Evolutionary conservation across 2,888 invertebrate genomes (phyloP).

Genomic region (Nemotelus nigrinus): DNA sequence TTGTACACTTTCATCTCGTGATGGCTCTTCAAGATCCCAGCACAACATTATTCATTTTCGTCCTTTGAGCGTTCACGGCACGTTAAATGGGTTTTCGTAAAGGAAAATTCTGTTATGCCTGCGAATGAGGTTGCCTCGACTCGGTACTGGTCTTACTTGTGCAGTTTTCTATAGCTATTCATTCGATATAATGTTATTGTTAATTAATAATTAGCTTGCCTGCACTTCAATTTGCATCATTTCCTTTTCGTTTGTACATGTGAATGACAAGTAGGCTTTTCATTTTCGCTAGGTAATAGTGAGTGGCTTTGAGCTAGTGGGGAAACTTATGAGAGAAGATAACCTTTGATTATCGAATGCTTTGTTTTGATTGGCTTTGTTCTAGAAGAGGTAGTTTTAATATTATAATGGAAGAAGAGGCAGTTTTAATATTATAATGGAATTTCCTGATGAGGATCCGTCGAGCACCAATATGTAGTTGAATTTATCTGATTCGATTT

Average conservation of each 20-base stretch:
- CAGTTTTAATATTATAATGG: no score
- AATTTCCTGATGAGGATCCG: no score
- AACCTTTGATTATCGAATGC: no score
- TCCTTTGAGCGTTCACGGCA: constrained; percentile 47
- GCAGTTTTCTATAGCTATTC: constrained; percentile 30
- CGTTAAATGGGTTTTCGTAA: constrained; percentile 50
- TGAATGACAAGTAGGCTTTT: neutral
- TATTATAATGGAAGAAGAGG: no score
- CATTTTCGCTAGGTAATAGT: no score
- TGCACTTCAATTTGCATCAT: constrained; percentile 32
- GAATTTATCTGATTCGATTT: no score
- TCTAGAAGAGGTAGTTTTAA: no score
- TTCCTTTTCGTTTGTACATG: constrained; percentile 12
- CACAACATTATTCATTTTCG: constrained; percentile 35
- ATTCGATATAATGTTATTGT: constrained; percentile 40
- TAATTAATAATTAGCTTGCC: constrained; percentile 40
- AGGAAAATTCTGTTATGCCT: constrained; percentile 50
- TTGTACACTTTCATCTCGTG: constrained; percentile 51
- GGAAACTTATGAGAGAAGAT: no score
- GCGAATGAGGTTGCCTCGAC: constrained; percentile 41
- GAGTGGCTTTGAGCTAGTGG: no score
- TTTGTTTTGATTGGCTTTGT: no score
- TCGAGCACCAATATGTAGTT: no score
- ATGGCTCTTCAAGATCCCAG: constrained; percentile 44
- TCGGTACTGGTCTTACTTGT: neutral